phyloP scores from a whole-genome alignment of 2,113 vertebrate genomes.

The Oreochromis tanganicae region DNA sequence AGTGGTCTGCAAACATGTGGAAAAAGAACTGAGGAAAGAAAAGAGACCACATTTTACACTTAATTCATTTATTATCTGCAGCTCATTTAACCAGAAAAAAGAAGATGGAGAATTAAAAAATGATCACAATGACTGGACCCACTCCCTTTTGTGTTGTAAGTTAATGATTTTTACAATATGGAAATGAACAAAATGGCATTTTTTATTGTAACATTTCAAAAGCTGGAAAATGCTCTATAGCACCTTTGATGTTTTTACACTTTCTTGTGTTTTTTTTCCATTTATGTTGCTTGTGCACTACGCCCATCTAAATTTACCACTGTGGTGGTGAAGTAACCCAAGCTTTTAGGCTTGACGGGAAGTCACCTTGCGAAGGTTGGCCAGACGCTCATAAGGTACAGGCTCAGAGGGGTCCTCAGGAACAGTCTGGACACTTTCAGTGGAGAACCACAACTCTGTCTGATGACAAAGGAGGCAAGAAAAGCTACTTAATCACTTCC shows the following conservation, averaged over 20 bases:
- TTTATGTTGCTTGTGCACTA: not conserved
- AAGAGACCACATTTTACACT: not conserved
- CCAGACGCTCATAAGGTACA: slow-evolving; percentile 69
- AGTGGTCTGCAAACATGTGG: slow-evolving; percentile 77
- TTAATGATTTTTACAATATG: not conserved
- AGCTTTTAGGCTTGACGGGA: not conserved
- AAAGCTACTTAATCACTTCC: not conserved
- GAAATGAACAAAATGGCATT: not conserved
- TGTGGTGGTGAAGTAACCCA: not conserved
- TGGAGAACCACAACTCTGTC: slow-evolving; percentile 85
- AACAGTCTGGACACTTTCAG: slow-evolving; percentile 51
- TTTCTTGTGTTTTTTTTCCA: not conserved
- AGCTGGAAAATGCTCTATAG: not conserved
- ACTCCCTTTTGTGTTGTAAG: not conserved
- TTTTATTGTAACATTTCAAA: not conserved
- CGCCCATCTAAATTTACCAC: not conserved
- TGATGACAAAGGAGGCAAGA: slow-evolving; percentile 24
- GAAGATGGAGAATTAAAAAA: not conserved
- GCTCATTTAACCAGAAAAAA: not conserved
- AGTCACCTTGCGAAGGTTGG: slow-evolving; percentile 77
- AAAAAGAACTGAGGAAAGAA: slow-evolving; percentile 81
- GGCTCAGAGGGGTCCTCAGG: slow-evolving; percentile 70
- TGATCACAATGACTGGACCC: not conserved
- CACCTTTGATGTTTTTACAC: not conserved
- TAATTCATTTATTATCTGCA: not conserved